These are phyloP conservation scores for Hoplias malabaricus DNA, from an alignment of 2,113 vertebrate genomes.

Conservation along the genomic window DNA sequence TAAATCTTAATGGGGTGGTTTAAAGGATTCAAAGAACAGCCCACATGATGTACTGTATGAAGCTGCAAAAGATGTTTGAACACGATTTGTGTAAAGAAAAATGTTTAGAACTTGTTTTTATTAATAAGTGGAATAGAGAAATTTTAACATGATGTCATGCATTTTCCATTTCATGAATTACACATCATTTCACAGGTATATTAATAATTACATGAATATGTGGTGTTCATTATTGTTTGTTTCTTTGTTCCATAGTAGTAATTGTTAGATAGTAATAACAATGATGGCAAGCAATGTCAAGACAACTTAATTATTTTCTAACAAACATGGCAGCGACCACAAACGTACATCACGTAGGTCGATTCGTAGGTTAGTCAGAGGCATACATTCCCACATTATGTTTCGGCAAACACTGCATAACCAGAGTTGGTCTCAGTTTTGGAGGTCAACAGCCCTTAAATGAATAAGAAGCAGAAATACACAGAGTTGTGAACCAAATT, in stretches of 20 bases:
- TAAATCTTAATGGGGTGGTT: constrained; percentile 40
- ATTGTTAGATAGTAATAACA: neutral
- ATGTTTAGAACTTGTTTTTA: neutral
- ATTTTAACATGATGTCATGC: neutral
- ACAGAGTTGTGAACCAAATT: neutral
- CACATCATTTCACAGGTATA: too few relatives aligned
- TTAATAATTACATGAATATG: too few relatives aligned
- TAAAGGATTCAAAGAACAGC: constrained; percentile 36
- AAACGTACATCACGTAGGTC: constrained; percentile 25
- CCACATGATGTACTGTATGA: constrained; percentile 10
- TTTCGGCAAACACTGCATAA: constrained; percentile 29
- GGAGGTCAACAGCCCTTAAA: constrained; percentile 16
- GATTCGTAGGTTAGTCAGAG: constrained; percentile 16
- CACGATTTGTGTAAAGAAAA: too few relatives aligned
- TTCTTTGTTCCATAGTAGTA: too few relatives aligned
- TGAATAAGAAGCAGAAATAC: constrained; percentile 5
- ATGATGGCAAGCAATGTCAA: neutral
- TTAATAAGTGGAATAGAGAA: neutral
- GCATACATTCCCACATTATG: constrained; percentile 20
- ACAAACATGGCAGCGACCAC: neutral
- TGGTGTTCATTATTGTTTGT: too few relatives aligned
- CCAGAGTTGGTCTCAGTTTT: constrained; percentile 35
- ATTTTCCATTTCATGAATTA: too few relatives aligned
- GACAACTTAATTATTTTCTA: neutral
- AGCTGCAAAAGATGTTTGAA: neutral